A percentile compares a stretch with the other conserved stretches of the same genome.
These are phyloP conservation scores for Euthynnus affinis DNA, from an alignment of 2,797 vertebrate species.

Conservation along the genomic window DNA sequence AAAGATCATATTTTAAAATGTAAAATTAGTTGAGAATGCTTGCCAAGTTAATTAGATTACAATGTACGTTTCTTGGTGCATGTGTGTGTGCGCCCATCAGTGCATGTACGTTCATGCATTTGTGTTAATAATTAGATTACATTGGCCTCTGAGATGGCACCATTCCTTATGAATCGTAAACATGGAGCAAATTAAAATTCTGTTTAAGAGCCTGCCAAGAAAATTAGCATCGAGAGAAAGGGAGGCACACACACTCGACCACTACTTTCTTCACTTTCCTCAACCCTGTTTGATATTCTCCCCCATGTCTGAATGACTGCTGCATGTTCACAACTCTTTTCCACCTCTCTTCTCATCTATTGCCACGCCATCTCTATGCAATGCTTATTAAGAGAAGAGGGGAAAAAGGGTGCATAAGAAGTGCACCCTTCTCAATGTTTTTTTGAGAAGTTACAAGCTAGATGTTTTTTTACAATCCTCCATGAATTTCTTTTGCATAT, in stretches of 20 bases:
- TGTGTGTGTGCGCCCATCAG: conserved; percentile 58
- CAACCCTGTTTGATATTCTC: conserved; percentile 38
- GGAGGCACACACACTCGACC: conserved; percentile 48
- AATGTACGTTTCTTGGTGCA: conserved; percentile 52
- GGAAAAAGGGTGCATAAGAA: conserved; percentile 1
- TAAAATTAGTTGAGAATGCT: conserved; percentile 54
- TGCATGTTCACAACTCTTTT: conserved; percentile 11
- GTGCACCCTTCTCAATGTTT: neutral
- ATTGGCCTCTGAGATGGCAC: conserved; percentile 78
- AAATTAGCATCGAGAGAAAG: conserved; percentile 72
- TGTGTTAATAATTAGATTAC: conserved; percentile 81
- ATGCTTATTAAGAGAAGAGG: conserved; percentile 3
- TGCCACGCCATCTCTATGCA: neutral
- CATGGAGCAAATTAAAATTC: conserved; percentile 80
- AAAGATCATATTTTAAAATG: conserved; percentile 65
- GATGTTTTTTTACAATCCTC: neutral
- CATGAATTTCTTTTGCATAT: conserved; percentile 7
- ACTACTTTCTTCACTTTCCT: conserved; percentile 37
- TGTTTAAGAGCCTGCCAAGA: conserved; percentile 74
- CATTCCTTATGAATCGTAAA: conserved; percentile 77
- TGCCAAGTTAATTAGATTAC: conserved; percentile 69
- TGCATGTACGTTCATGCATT: conserved; percentile 60
- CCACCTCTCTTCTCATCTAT: conserved; percentile 13
- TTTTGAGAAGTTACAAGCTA: conserved; percentile 2
- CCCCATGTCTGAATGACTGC: conserved; percentile 32